These are phyloP conservation scores for Metacarcinus magister DNA, from an alignment of 2,888 invertebrate genomes.

Conservation along the genomic window DNA sequence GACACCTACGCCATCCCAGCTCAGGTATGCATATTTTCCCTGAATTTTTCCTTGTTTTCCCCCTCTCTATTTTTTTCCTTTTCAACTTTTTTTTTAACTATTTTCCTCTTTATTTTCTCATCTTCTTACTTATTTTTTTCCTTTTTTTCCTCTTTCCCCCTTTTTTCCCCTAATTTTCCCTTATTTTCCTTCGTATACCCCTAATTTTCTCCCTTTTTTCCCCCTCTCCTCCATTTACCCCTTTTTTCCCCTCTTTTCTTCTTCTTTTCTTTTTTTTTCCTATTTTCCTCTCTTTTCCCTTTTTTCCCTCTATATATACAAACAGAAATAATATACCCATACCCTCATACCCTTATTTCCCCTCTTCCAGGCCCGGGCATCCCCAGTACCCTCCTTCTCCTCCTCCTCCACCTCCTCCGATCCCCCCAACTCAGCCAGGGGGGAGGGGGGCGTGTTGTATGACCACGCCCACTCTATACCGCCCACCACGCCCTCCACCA, in stretches of 20 bases:
- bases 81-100: not conserved
- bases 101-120: not conserved
- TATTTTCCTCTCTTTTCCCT: not conserved
- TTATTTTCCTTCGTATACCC: not conserved
- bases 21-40: not conserved
- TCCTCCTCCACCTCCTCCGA: constrained; percentile 44
- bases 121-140: not conserved
- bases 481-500: not conserved
- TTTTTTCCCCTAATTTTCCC: not conserved
- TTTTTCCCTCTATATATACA: not conserved
- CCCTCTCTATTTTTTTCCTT: not conserved
- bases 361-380: not conserved
- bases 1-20: constrained; percentile 40
- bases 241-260: not conserved
- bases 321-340: not conserved
- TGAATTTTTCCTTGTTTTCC: not conserved
- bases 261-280: not conserved
- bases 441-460: constrained; percentile 1
- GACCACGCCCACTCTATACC: not conserved
- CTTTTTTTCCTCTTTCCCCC: not conserved
- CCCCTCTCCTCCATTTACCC: not conserved
- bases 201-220: not conserved
- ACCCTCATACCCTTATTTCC: not conserved
- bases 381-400: constrained; percentile 17
- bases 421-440: constrained; percentile 49